Conservation (phyloP, 2,888 invertebrate genomes). For the Arge pagana region DNA sequence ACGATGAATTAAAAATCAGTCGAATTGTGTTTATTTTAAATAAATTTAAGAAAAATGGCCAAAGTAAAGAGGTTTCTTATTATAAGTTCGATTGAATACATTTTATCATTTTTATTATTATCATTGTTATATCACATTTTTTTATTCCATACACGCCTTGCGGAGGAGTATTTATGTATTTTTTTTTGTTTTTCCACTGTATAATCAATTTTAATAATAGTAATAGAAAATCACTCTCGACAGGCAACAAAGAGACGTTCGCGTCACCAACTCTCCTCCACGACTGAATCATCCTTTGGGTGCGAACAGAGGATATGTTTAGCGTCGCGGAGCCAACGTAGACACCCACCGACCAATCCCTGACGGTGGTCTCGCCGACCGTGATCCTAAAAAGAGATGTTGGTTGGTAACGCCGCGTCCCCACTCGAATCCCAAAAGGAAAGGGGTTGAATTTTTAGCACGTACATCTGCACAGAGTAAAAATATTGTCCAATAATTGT, state of each 20-base stretch:
- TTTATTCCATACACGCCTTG: too few relatives aligned
- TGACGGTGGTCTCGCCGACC: constrained; percentile 37
- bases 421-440: constrained; percentile 42
- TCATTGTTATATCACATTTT: too few relatives aligned
- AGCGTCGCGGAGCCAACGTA: constrained; percentile 35
- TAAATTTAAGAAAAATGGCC: too few relatives aligned
- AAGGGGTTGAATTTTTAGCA: constrained; percentile 30
- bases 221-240: constrained; percentile 39
- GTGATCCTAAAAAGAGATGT: constrained; percentile 43
- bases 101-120: too few relatives aligned
- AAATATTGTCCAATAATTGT: constrained; percentile 5
- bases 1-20: too few relatives aligned
- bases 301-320: constrained; percentile 33
- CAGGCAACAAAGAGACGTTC: constrained; percentile 28
- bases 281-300: constrained; percentile 33
- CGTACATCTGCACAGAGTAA: not conserved
- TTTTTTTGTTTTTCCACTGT: too few relatives aligned
- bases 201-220: too few relatives aligned
- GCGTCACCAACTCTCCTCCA: constrained; percentile 1
- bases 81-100: too few relatives aligned
- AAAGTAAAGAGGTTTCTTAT: too few relatives aligned
- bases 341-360: constrained; percentile 42
- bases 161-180: too few relatives aligned
- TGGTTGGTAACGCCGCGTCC: constrained; percentile 39
- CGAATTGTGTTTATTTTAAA: too few relatives aligned